Base-by-base conservation (phyloP, 2,888 invertebrate species). In the Notodonta ziczac region DNA sequence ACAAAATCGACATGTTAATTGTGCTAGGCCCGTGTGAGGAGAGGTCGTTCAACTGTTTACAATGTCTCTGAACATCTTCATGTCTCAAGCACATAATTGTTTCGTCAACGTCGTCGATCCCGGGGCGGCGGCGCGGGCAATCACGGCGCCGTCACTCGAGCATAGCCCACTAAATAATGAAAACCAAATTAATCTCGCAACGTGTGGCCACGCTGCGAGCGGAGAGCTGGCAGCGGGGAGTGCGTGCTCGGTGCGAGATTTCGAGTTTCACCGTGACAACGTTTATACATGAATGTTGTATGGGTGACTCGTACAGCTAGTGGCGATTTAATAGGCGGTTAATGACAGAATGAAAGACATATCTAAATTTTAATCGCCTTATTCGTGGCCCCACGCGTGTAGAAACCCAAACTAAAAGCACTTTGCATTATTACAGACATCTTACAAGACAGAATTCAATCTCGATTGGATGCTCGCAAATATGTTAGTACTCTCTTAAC, bases 321-420 rank as follows among this genome's bases (percentile, higher is more conserved):
- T 24, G 24, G 24, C 24, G 1, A 24, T 1, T 24, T 24, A 24
- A 24, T 24, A 24, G 24, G 24, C 24, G 24, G 24, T 24, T 24
- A 2, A 2, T 2, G 24, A 24, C 24, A 24, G 24, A 24, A 24
- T 24, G 24, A 24, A 2, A 24, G 24, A 24, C 24, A 24, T 24
- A 52, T 52, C 32, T 12, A 32, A 16, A 35, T 35, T 2, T 9
- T 24, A 24, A 6, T 10, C 60, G 59, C 56, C 7, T 0, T 14
- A 4, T 8, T 62, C 42, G 54, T 57, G 61, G 65, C 70, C 51
- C 3, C n/a, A 14, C 61, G 5, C 10, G 40, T 60, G 48, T 58
- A 9, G 16, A 16, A 42, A 6, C 12, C 32, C 63, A 59, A 62
- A 69, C 66, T 64, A 60, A 71, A 64, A 71, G 58, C 71, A 66